A percentile compares a stretch with the other conserved stretches of the same genome.
phyloP scores from a whole-genome alignment of 2,888 invertebrate species.

The Amaurobius ferox region DNA sequence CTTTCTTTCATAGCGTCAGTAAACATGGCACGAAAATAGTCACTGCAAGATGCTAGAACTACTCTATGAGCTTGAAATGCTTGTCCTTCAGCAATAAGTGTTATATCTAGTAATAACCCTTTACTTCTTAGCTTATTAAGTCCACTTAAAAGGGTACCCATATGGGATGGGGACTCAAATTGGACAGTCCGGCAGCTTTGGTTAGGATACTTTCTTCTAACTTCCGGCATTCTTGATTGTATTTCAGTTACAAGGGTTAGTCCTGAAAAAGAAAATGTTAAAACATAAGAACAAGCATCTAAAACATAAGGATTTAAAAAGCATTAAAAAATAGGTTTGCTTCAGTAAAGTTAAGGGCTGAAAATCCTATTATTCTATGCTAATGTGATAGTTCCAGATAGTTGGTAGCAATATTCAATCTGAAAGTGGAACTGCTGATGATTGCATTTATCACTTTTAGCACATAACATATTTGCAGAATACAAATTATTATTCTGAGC shows the following conservation, averaged over 20 bases:
- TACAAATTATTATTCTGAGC: no score
- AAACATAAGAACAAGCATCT: no score
- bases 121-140: conserved; percentile 82
- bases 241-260: not conserved
- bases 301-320: no score
- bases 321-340: no score
- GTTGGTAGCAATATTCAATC: no score
- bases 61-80: conserved; percentile 84
- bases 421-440: no score
- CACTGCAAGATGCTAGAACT: conserved; percentile 85
- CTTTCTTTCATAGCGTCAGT: conserved; percentile 84
- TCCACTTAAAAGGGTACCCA: conserved; percentile 81
- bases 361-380: no score
- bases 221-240: conserved; percentile 6
- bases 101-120: conserved; percentile 83
- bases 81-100: conserved; percentile 83
- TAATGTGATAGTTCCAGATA: no score
- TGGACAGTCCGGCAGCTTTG: conserved; percentile 76
- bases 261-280: no score
- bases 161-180: conserved; percentile 82
- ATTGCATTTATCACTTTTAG: no score
- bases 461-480: no score
- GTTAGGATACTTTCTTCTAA: not conserved
- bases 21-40: conserved; percentile 87
- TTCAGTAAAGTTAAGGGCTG: no score